Percentiles rank a stretch among this genome's conserved stretches.
These are phyloP conservation scores for Ictalurus punctatus DNA, from an alignment of 2,113 vertebrate genomes.

Conservation along the genomic window DNA sequence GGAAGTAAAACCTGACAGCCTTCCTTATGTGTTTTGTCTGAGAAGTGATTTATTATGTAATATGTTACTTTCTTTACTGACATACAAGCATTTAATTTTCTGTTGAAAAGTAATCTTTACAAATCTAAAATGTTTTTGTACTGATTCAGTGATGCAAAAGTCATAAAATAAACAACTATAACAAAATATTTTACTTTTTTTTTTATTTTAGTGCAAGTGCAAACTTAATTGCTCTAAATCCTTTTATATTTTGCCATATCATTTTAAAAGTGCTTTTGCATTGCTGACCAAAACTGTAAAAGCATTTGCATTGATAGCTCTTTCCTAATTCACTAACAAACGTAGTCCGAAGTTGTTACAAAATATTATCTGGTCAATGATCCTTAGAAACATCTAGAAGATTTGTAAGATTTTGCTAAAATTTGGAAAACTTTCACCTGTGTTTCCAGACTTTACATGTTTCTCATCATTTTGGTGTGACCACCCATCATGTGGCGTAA, in stretches of 20 bases:
- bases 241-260: too few species aligned
- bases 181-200: too few species aligned
- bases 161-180: background rate
- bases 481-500: background rate
- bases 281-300: background rate
- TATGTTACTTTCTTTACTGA: background rate
- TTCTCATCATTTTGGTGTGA: background rate
- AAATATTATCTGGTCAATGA: background rate
- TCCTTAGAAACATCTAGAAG: background rate
- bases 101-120: background rate
- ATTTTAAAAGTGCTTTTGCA: background rate
- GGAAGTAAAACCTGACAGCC: background rate
- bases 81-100: background rate
- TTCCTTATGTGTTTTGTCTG: background rate
- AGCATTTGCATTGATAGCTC: background rate
- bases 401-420: background rate
- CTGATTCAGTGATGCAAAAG: background rate
- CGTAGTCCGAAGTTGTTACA: background rate
- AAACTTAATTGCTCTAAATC: too few species aligned
- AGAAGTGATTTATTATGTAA: background rate
- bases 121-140: background rate
- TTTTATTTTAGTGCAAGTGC: too few species aligned
- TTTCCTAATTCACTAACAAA: background rate
- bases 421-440: background rate
- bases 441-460: background rate